Base-by-base conservation (phyloP, 2,888 invertebrate species). In the Camptogramma bilineatum region DNA sequence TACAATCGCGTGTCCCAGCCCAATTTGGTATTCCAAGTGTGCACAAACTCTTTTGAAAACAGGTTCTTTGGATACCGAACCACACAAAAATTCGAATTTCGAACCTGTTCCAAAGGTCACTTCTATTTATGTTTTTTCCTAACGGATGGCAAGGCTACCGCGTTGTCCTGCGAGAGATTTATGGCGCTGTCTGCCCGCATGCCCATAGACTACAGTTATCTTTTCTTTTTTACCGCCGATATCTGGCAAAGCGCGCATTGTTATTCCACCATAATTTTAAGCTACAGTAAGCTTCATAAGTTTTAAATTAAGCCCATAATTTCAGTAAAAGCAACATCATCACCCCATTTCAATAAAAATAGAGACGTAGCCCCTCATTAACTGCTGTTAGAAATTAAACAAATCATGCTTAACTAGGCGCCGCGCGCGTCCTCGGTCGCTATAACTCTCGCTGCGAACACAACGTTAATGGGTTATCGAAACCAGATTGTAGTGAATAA, bases 391-490 rank as follows among this genome's bases (percentile, higher is more conserved):
- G 70, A 71, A 70, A 57, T 50, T 65, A 62, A 70, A 81, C 80
- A 81, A 80, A 80, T 82, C 82, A 81, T 74, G 72, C 53, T 70
- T 76, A 78, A 79, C 76, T 74, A 73, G 71, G 60, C 46, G 24
- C 62, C 24, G 59, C 72, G 63, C 68, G 64, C 69, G 70, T 71
- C 66, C 62, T 60, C 71, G 69, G 58, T 62, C 62, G 74, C 71
- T 62, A 75, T 77, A 79, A 76, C 72, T 77, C 80, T 75, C 69
- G 60, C 64, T 69, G 71, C 63, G 54, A 74, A 73, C 71, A 76
- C 76, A 75, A 63, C 68, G 69, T 70, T 75, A 79, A 77, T 77
- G 78, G 77, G 72, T 79, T 81, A 81, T 81, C 75, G 77, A 73
- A 79, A 79, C 76, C 81, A 81, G 76, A 79, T 62, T 55, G 46